Evolutionary conservation across 1,140 invertebrate genomes (phyloP), one percentile per base, ranked within the genome.

Genomic region (Lucilia cuprina): DNA sequence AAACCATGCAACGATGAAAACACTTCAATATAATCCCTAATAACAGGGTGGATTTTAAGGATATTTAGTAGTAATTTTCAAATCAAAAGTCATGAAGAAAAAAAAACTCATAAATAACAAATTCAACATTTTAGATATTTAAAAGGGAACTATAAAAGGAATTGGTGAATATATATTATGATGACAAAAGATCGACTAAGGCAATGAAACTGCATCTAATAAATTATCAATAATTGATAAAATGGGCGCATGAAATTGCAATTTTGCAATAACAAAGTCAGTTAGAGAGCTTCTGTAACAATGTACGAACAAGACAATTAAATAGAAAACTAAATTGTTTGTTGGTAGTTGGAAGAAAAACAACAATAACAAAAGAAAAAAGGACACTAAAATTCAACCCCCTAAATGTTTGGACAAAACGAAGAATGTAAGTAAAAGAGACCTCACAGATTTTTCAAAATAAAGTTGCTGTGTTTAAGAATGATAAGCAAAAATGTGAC

Each of bases 21-120:
- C 30, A 41, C 74, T 41, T 55, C 50, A 77, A 34, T 77, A 30
- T 77, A 77, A 77, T 77, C 74, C 35, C 74, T 77, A 77, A 17
- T 34, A 34, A 41, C 17, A 77, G 13, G 30, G 17, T 35, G 2
- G 74, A 77, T 77, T n/a, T 34, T 35, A 41, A 77, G 74, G 74
- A 77, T 77, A 77, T 77, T 77, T 41, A 34, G 35, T n/a, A 41
- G 74, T 77, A 77, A 77, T 77, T 77, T 77, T n/a, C 34, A 77
- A 77, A 77, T 77, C 74, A 77, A 77, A 77, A 77, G 74, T 77
- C 74, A 77, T 77, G 25, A 5, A 7, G 10, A 41, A 41, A 41
- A 41, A 75, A 77, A 34, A 77, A 77, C 35, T 77, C 74, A 77
- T 77, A 77, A 77, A 77, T 77, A 77, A 77, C 74, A 77, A 77